phyloP scores from a whole-genome alignment of 35 echinoderm and acorn worm species.

The Acanthaster planci region DNA sequence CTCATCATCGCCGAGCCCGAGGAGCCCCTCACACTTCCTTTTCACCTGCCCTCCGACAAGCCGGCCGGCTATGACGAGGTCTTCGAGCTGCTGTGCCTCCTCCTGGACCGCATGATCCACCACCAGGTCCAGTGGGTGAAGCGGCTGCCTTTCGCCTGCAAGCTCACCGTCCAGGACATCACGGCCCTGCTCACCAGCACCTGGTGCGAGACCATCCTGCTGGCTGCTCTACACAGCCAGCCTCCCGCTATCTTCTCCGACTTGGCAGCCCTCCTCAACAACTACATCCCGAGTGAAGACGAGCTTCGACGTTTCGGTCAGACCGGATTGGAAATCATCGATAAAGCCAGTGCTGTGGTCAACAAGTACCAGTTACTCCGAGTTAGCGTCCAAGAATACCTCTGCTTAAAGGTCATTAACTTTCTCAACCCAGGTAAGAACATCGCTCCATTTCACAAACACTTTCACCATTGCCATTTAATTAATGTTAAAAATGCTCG shows the following conservation, averaged over 20 bases:
- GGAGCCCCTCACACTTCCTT: slow-evolving; percentile 60
- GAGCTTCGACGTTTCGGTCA: slow-evolving; percentile 89
- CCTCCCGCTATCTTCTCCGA: slow-evolving; percentile 69
- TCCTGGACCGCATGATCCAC: slow-evolving; percentile 84
- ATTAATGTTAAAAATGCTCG: not conserved
- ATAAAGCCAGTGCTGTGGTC: slow-evolving; percentile 52
- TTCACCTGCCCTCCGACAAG: slow-evolving; percentile 39
- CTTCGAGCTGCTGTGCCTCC: slow-evolving; percentile 88
- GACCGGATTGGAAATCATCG: slow-evolving; percentile 87
- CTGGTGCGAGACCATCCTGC: slow-evolving; percentile 72
- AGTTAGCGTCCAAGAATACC: slow-evolving; percentile 79
- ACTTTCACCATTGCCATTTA: not conserved
- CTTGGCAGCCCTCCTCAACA: slow-evolving; percentile 55
- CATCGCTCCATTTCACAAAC: not conserved
- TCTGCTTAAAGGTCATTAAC: slow-evolving; percentile 90
- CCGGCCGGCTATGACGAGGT: slow-evolving; percentile 52
- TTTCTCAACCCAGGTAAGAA: slow-evolving; percentile 89
- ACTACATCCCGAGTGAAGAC: slow-evolving; percentile 90
- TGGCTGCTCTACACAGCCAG: slow-evolving; percentile 66
- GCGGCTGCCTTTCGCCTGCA: slow-evolving; percentile 59
- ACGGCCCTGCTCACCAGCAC: slow-evolving; percentile 71
- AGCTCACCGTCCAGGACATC: slow-evolving; percentile 63
- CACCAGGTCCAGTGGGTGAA: slow-evolving; percentile 85
- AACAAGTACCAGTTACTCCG: slow-evolving; percentile 72
- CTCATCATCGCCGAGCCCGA: slow-evolving; percentile 70